These are phyloP conservation scores for Lydus trimaculatus DNA, from an alignment of 2,888 invertebrate genomes.

Conservation along the genomic window DNA sequence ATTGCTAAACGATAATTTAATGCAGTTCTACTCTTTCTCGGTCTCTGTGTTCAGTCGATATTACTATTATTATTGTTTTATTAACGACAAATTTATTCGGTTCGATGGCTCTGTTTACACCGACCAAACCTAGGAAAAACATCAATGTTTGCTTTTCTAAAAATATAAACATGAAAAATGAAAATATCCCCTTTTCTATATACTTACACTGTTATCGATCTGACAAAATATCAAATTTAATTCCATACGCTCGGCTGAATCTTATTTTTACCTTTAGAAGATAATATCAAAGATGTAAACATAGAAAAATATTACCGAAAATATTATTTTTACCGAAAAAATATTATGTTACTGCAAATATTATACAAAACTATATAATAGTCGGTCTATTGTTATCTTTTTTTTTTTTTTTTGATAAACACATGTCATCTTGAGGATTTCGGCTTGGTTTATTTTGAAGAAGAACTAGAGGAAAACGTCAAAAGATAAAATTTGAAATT, in stretches of 20 bases:
- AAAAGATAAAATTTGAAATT: not conserved
- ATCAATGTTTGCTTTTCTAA: not conserved
- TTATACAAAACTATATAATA: slow-evolving; percentile 38
- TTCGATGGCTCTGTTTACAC: not conserved
- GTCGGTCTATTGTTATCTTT: slow-evolving; percentile 22
- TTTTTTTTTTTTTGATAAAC: slow-evolving; percentile 35
- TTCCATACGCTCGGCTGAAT: slow-evolving; percentile 48
- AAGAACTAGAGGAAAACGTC: not conserved
- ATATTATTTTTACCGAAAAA: slow-evolving; percentile 39
- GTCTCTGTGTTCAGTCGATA: too few species aligned
- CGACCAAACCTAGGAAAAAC: too few species aligned
- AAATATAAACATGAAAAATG: not conserved
- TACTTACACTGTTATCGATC: too few species aligned
- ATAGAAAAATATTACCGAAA: slow-evolving; percentile 40
- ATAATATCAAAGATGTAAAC: not conserved
- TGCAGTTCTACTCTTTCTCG: too few species aligned
- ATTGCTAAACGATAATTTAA: too few species aligned
- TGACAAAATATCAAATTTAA: slow-evolving; percentile 43
- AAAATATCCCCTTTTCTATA: not conserved
- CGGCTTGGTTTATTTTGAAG: not conserved
- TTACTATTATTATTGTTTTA: too few species aligned
- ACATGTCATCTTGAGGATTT: slow-evolving; percentile 44
- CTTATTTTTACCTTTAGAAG: not conserved
- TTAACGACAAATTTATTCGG: not conserved
- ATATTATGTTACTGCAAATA: slow-evolving; percentile 51